These are phyloP conservation scores for Trematomus loennbergii DNA, from an alignment of 2,113 vertebrate species.

Conservation along the genomic window DNA sequence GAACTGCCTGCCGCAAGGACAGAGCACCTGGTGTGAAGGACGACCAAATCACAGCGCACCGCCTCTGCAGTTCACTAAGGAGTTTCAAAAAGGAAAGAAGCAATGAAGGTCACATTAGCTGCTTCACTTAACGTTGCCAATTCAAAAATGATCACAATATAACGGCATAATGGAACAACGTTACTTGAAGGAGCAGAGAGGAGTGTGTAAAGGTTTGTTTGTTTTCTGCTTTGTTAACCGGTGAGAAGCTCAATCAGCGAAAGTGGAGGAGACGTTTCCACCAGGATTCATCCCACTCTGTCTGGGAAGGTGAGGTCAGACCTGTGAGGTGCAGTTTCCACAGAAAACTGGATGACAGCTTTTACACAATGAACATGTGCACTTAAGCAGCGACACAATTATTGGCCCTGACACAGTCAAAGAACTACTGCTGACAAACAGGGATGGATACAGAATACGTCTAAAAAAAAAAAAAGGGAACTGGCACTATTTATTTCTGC, in stretches of 20 bases:
- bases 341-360: background rate
- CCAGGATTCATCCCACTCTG: slow-evolving; percentile 13
- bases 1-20: slow-evolving; percentile 69
- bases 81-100: slow-evolving; percentile 33
- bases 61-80: slow-evolving; percentile 55
- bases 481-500: background rate
- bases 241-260: slow-evolving; percentile 6
- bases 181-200: slow-evolving; percentile 30
- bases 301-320: slow-evolving; percentile 20
- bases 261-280: slow-evolving; percentile 33
- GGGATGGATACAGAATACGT: background rate
- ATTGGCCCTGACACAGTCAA: slow-evolving; percentile 8
- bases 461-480: background rate
- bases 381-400: background rate
- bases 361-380: background rate
- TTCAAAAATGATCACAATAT: slow-evolving; percentile 25
- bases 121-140: slow-evolving; percentile 39
- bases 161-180: slow-evolving; percentile 31
- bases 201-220: background rate
- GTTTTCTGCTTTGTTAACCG: background rate
- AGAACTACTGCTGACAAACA: slow-evolving; percentile 17
- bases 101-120: slow-evolving; percentile 63
- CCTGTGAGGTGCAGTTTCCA: slow-evolving; percentile 1
- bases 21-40: slow-evolving; percentile 68
- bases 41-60: slow-evolving; percentile 53